Evolutionary conservation across 2,113 vertebrate genomes (phyloP), one percentile per base, ranked within the genome.

Genomic region (Laterallus jamaicensis): DNA sequence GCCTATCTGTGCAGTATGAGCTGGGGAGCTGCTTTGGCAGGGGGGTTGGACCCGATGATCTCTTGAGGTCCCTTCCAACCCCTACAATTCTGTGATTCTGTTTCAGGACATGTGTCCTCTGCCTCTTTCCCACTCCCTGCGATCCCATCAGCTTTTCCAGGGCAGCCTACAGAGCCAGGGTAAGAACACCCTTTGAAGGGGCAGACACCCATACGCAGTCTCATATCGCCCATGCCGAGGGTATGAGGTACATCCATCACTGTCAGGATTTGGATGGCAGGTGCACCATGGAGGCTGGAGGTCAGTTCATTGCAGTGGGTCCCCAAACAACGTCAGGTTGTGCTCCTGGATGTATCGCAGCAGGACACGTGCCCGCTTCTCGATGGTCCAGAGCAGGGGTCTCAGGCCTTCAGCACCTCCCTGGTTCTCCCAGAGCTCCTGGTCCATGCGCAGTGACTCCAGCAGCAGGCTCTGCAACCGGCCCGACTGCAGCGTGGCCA

Each of bases 371-470:
- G 98, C 99, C 93, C 99, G 93, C 79, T 88, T 94, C 90, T 98
- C 96, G 17, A 99, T 97, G 11, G 96, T 97, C 58, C 5, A 96
- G 40, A 99, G 98, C 56, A 98, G 94, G 10, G 87, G 88, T 54
- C 94, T 79, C 85, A 99, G 97, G 15, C 98, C 98, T 5, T 68
- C 44, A 0, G 88, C 78, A 0, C 99, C 98, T 0, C 99, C 98
- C 28, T 96, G 98, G 95, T 97, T 98, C 14, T 98, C 96, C 99
- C 99, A 99, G 95, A 99, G 98, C 94, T 98, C 98, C 13, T 31
- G 96, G 96, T 99, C 99, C 42, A 94, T 42, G 54, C 85, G 98
- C 42, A 99, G 97, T 0, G 99, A 99, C 67, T 68, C 96, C 47
- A 99, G 97, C 86, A 99, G 98, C 94, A 98, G 97, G 82, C 82